Base-by-base conservation (phyloP, 2,797 vertebrate genomes). In the Thamnophis elegans region DNA sequence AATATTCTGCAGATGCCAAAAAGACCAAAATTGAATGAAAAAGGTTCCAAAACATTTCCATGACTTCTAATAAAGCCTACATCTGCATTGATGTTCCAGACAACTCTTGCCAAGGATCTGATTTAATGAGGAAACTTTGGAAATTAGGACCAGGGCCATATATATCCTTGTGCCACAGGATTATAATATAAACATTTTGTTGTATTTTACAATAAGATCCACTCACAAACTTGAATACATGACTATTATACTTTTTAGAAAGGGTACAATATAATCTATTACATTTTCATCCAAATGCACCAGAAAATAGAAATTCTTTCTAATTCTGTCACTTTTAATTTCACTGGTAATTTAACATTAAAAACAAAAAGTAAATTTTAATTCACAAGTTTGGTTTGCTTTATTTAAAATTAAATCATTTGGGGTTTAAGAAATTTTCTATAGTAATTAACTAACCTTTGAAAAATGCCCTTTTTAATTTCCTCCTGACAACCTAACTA, bases 401-500 rank as follows among this genome's bases (percentile, higher is more conserved):
- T 92, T 95, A 60, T 88, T 95, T 90, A 68, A 94, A 96, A 96
- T 94, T 93, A 96, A 97, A 96, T 96, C 92, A 96, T 95, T 95
- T 96, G 88, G 87, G 96, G 94, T 95, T 96, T 96, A 97, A 92
- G 73, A 95, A 97, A 97, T 95, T 93, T 97, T 97, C 96, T 96
- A 93, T 94, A 95, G 78, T 95, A 97, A 97, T 97, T 97, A 96
- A 96, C 92, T 97, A 96, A 97, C 94, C 95, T 97, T 97, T 96
- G 95, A 86, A 95, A 97, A 96, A 95, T 62, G 87, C 5, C 87
- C 93, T 95, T 95, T 96, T 95, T 93, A 94, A 96, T 97, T 97
- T 97, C 90, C 65, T 96, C 87, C 55, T 95, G 93, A 94, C 95
- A 96, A 85, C 85, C 58, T 91, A 94, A 60, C 0, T 22, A 51